Percentiles rank a stretch among this genome's conserved stretches.
phyloP scores from a whole-genome alignment of 1,140 invertebrate genomes.

The Dufourea novaeangliae region DNA sequence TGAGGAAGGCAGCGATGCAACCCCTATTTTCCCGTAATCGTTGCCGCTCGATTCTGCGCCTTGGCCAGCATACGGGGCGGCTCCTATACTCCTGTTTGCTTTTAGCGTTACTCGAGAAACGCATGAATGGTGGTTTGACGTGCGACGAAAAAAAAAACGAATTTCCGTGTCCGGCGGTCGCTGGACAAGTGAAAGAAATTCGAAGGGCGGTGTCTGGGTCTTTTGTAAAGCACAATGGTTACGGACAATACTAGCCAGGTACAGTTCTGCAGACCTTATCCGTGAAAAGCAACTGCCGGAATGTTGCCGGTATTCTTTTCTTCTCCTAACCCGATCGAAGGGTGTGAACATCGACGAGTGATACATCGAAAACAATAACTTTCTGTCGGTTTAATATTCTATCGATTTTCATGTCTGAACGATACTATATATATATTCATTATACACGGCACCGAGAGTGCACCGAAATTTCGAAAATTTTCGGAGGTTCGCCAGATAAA shows the following conservation, averaged over 20 bases:
- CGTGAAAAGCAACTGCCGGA: slow-evolving; percentile 28
- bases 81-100: slow-evolving; percentile 65
- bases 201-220: slow-evolving; percentile 24
- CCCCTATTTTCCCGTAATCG: slow-evolving; percentile 67
- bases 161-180: slow-evolving; percentile 31
- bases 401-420: no score
- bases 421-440: no score
- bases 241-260: slow-evolving; percentile 78
- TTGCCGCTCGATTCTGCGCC: slow-evolving; percentile 75
- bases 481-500: background rate
- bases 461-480: no score
- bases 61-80: slow-evolving; percentile 69
- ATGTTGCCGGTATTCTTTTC: slow-evolving; percentile 43
- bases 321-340: slow-evolving; percentile 47
- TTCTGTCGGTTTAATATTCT: no score
- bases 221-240: slow-evolving; percentile 70
- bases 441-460: no score
- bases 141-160: slow-evolving; percentile 43
- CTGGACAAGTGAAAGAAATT: slow-evolving; percentile 27
- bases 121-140: slow-evolving; percentile 65
- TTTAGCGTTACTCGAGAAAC: slow-evolving; percentile 56
- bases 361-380: background rate
- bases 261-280: slow-evolving; percentile 33
- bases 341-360: slow-evolving; percentile 10
- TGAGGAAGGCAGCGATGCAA: slow-evolving; percentile 38